Conservation (phyloP, 1,140 invertebrate genomes). For the Camponotus pennsylvanicus region DNA sequence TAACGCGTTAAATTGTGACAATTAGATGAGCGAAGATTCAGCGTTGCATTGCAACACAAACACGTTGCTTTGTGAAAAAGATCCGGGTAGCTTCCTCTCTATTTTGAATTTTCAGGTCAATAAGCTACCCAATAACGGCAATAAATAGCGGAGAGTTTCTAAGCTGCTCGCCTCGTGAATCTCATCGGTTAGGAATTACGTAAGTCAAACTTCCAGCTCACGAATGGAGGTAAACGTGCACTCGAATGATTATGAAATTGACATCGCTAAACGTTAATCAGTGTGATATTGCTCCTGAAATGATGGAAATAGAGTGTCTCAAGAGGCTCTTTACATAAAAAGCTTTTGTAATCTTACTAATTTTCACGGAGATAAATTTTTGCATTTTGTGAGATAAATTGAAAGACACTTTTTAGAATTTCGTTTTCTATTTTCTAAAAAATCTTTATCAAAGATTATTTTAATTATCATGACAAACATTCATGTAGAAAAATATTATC, state of each 20-base stretch:
- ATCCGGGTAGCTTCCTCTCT: not conserved
- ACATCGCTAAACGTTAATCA: conserved; percentile 40
- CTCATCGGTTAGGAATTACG: conserved; percentile 45
- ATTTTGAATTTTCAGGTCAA: conserved; percentile 48
- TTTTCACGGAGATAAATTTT: not conserved
- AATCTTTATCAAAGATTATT: not conserved
- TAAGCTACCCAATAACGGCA: conserved; percentile 54
- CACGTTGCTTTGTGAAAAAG: conserved; percentile 25
- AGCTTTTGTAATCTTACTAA: not conserved
- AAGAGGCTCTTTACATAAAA: not conserved
- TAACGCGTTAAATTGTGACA: conserved; percentile 22
- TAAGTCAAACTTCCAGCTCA: conserved; percentile 26
- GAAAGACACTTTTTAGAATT: not conserved
- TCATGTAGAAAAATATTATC: not conserved
- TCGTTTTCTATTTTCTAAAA: not conserved
- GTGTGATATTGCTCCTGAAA: conserved; percentile 5
- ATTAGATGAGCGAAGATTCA: conserved; percentile 13
- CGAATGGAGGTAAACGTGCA: conserved; percentile 23
- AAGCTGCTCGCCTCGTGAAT: conserved; percentile 33
- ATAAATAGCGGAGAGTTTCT: conserved; percentile 53
- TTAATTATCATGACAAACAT: not conserved
- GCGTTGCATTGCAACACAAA: not conserved
- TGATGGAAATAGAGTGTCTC: not conserved
- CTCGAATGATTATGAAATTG: conserved; percentile 54
- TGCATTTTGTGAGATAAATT: not conserved